These are phyloP conservation scores for Montifringilla adamsi DNA, from an alignment of 2,113 vertebrate species.

Conservation along the genomic window DNA sequence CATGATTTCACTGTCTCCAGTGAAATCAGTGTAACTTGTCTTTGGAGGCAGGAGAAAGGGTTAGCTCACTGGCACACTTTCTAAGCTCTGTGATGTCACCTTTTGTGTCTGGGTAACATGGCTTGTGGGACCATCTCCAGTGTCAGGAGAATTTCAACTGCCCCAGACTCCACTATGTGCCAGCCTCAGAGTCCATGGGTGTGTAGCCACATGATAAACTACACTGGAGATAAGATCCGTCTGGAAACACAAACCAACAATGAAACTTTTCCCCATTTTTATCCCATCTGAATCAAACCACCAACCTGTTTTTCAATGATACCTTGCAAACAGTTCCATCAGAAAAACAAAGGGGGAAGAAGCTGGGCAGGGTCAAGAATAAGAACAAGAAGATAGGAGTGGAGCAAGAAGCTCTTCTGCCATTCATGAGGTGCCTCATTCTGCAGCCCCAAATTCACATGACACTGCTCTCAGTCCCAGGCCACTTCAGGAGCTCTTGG, in stretches of 20 bases:
- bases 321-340: not conserved
- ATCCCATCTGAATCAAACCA: not conserved
- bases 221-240: not conserved
- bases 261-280: not conserved
- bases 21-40: not conserved
- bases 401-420: not conserved
- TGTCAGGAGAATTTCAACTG: not conserved
- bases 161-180: not conserved
- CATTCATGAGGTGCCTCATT: not conserved
- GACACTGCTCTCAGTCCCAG: not conserved
- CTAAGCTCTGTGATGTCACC: not conserved
- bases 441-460: not conserved
- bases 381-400: not conserved
- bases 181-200: not conserved
- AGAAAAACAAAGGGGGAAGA: not conserved
- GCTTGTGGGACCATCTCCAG: not conserved
- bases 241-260: not conserved
- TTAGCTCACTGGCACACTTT: not conserved
- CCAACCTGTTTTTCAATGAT: not conserved
- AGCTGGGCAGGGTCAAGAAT: not conserved
- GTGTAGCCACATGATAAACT: not conserved
- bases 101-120: not conserved
- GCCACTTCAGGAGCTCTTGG: not conserved
- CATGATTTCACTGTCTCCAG: rapidly evolving
- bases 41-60: not conserved